Percentiles rank a stretch among this genome's conserved stretches.
Evolutionary conservation across 2,888 invertebrate species (phyloP).

Genomic region (Taphrorychus bicolor): DNA sequence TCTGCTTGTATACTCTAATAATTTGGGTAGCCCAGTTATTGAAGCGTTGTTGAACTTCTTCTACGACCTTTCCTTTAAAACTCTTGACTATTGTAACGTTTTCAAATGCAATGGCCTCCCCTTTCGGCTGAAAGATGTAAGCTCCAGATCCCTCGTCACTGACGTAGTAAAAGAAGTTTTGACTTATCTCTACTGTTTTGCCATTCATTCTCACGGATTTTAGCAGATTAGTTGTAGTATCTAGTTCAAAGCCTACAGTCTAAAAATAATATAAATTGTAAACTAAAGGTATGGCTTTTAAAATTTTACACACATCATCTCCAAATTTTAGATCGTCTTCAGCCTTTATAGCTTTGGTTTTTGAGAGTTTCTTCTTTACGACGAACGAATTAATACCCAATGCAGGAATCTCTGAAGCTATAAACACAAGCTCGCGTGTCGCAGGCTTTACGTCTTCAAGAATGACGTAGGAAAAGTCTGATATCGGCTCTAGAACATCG

Average conservation of each 20-base stretch:
- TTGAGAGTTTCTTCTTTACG: not conserved
- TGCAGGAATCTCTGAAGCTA: conserved; percentile 68
- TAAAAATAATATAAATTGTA: conserved; percentile 29
- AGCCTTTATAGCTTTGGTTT: no score
- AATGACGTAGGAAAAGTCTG: conserved; percentile 26
- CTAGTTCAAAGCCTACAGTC: conserved; percentile 60
- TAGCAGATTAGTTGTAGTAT: conserved; percentile 65
- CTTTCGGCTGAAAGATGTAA: conserved; percentile 80
- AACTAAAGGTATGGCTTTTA: no score
- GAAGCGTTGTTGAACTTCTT: conserved; percentile 71
- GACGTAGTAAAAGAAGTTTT: conserved; percentile 76
- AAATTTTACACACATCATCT: not conserved
- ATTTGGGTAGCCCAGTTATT: conserved; percentile 75
- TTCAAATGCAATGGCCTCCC: conserved; percentile 34
- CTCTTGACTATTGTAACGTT: conserved; percentile 19
- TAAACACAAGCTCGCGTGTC: conserved; percentile 72
- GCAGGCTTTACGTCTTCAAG: conserved; percentile 16
- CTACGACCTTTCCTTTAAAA: conserved; percentile 40
- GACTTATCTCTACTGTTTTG: conserved; percentile 59
- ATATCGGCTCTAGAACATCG: conserved; percentile 26
- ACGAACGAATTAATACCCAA: conserved; percentile 69
- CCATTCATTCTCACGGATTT: conserved; percentile 61
- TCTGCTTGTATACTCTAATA: conserved; percentile 68
- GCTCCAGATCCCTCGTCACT: conserved; percentile 83
- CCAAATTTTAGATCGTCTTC: not conserved